Evolutionary conservation across 2,888 invertebrate genomes (phyloP), one percentile per base, ranked within the genome.

Genomic region (Cynaeus angustus): DNA sequence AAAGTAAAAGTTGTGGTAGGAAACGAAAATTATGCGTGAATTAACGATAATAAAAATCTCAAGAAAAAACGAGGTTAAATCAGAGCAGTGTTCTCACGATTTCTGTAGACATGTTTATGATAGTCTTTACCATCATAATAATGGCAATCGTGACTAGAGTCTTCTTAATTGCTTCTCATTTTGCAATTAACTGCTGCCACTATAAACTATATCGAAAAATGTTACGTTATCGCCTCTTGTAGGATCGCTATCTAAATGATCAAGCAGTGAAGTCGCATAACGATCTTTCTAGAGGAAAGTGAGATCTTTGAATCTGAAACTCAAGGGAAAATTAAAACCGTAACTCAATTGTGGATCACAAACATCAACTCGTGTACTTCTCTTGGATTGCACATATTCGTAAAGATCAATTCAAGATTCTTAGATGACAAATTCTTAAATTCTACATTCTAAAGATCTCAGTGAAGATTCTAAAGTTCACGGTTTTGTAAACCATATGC

Each of bases 81-180:
- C 56, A 56, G 41, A 56, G 26, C 43, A 56, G 6, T 14, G 12
- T 55, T 56, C 56, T 56, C 56, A 56, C 56, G 56, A 56, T 43
- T 43, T 28, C 56, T 43, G 56, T 8, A 43, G 41, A 43, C 43
- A 43, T 56, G 43, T 10, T 28, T 26, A 28, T 56, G 43, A 41
- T 56, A n/a, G 26, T 56, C 28, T 28, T 55, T 8, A 21, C 10
- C 50, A 28, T 28, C 30, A 28, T 56, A 56, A 56, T 56, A 56
- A 56, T 56, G 38, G 16, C 26, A 56, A 56, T 56, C 56, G 56
- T 56, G 56, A 56, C 56, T 56, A 43, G 56, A 43, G 12, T 28
- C 56, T 21, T 56, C 43, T 55, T 56, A 56, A 56, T 56, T 56
- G 56, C 56, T 43, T 43, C 43, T 56, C 28, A 56, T 56, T 56